Evolutionary conservation across 2,888 invertebrate genomes (phyloP).

Genomic region (Malthinus seriepunctatus): DNA sequence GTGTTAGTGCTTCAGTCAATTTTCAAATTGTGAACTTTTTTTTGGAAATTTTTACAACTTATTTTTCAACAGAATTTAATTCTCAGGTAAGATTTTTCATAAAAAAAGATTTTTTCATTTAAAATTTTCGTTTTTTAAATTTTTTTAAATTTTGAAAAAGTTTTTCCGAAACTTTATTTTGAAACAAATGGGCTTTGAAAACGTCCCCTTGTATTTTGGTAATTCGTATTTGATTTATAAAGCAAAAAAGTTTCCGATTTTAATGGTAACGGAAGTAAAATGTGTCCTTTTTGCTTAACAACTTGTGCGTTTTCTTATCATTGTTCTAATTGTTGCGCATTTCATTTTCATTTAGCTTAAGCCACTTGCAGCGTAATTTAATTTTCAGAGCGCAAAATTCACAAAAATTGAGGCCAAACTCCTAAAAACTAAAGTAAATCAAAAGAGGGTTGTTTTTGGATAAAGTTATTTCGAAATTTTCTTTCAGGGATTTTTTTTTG

Average conservation of each 20-base stretch:
- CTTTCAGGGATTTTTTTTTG: not conserved
- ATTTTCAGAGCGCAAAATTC: not conserved
- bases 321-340: slow-evolving; percentile 24
- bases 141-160: not conserved
- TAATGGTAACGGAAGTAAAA: slow-evolving; percentile 13
- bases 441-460: not conserved
- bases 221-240: no score
- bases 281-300: slow-evolving; percentile 24
- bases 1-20: slow-evolving; percentile 17
- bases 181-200: not conserved
- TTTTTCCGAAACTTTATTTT: not conserved
- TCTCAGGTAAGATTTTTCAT: slow-evolving; percentile 2
- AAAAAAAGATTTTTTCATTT: not conserved
- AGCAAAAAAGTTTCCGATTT: not conserved
- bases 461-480: not conserved
- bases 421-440: not conserved
- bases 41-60: slow-evolving; percentile 12
- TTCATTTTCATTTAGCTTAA: slow-evolving; percentile 24
- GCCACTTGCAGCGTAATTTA: slow-evolving; percentile 25
- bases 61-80: slow-evolving; percentile 4
- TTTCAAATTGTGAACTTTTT: slow-evolving; percentile 3
- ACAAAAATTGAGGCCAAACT: not conserved
- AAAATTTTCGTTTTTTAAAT: slow-evolving; percentile 1
- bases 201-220: not conserved
- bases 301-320: slow-evolving; percentile 31